Base-by-base conservation (phyloP, 2,113 vertebrate genomes). In the Embiotoca jacksoni region DNA sequence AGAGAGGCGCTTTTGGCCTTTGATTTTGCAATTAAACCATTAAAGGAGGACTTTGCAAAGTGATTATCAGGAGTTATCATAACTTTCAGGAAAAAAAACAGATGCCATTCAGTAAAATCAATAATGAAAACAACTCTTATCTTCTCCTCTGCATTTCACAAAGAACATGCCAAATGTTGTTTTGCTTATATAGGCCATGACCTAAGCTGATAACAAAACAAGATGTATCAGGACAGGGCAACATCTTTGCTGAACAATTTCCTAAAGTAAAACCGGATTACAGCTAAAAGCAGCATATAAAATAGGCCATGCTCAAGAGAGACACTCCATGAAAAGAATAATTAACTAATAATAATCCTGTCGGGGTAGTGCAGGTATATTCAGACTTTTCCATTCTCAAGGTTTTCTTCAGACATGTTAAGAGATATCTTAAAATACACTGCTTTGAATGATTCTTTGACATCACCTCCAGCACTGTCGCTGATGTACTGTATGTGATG, bases 21-120 rank as follows among this genome's bases (percentile, higher is more conserved):
- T 44, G 41, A 44, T 46, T 41, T 23, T 33, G 13, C 66, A 57
- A 2, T 35, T 23, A 53, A 69, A 31, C 15, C 39, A 32, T 37
- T 64, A 32, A 32, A 32, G 37, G 30, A 61, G 15, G 3, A 52
- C 13, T 50, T 15, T 47, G 44, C 46, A 32, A 30, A 47, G 37
- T 50, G 15, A 63, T 75, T 44, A 6, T 72, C 37, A 36, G 63
- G 47, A 3, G 53, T 50, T 62, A 60, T 60, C 46, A 30, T 60
- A 60, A 60, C 33, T 44, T 23, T 56, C 16, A 23, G 15, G 32
- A 58, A 71, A 57, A 78, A 37, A 23, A 23, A 11, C n/a, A 39
- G 23, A 30, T 33, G 9, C 0, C 0, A 3, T 30, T 47, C 39
- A 69, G 39, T 47, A 10, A 2, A 9, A 41, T 41, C 5, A 23